Percentiles rank a stretch among this genome's conserved stretches.
phyloP scores from a whole-genome alignment of 1,140 invertebrate species.

The Proales similis region DNA sequence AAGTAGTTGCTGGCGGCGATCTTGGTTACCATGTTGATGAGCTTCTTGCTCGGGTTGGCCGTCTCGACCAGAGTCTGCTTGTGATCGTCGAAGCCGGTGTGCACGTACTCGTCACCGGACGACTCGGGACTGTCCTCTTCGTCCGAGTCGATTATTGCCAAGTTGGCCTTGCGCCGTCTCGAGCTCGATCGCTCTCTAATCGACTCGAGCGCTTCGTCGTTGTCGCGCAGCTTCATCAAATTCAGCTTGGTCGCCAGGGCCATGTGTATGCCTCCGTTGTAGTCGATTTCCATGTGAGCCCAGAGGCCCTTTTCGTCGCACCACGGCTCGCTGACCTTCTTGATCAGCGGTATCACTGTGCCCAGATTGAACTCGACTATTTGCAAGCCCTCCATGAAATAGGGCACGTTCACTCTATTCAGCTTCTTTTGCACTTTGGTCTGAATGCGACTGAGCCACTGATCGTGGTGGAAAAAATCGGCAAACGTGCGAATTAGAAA shows the following conservation, averaged over 20 bases:
- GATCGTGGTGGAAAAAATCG: constrained; percentile 65
- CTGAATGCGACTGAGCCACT: constrained; percentile 57
- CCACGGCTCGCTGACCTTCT: constrained; percentile 64
- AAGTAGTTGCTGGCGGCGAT: constrained; percentile 83
- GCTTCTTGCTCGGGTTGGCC: constrained; percentile 62
- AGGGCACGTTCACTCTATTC: constrained; percentile 73
- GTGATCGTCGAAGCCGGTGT: constrained; percentile 35
- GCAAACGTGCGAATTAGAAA: constrained; percentile 67
- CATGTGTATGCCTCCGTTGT: constrained; percentile 76
- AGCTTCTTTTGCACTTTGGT: constrained; percentile 78
- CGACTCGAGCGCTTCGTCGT: neutral
- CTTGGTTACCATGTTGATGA: constrained; percentile 77
- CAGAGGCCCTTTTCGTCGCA: constrained; percentile 80
- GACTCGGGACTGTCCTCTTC: constrained; percentile 85
- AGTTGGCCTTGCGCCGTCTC: constrained; percentile 40
- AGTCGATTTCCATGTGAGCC: constrained; percentile 81
- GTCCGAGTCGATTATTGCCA: constrained; percentile 55
- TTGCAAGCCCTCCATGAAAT: constrained; percentile 74
- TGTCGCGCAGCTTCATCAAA: constrained; percentile 70
- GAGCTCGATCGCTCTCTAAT: neutral
- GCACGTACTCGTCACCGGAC: constrained; percentile 70
- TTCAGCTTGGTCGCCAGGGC: constrained; percentile 87
- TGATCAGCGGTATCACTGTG: constrained; percentile 66
- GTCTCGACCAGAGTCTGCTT: constrained; percentile 40
- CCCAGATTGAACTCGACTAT: constrained; percentile 71